Evolutionary conservation across 2,888 invertebrate species (phyloP), one percentile per base, ranked within the genome.

Genomic region (Brachynemurus nebulosus): DNA sequence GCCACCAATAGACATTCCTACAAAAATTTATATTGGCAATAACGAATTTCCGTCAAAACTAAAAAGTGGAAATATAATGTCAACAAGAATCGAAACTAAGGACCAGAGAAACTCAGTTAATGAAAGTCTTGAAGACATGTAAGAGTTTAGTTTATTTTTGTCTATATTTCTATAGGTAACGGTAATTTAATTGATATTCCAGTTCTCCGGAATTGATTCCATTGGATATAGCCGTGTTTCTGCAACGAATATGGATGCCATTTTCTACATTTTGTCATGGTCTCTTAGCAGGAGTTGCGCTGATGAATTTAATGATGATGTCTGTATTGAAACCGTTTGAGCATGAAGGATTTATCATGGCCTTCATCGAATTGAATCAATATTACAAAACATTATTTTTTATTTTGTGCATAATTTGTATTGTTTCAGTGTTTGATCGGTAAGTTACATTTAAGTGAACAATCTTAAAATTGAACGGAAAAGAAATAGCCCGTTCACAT

Each of bases 391-490:
- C 37, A n/a, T 58, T 71, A 0, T 76, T 75, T 53, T 74, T 71
- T 53, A 69, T 74, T 54, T 65, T 76, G 47, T 71, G 72, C 44
- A 68, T 72, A 2, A 59, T 75, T 44, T 75, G 76, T 51, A 50
- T 76, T 39, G 60, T 76, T 2, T 74, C 76, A 0, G 74, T 76
- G 23, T 63, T 74, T 51, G 76, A 76, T 57, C 67, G 74, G 75
- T 76, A 51, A 65, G 64, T 59, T 9, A 8, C 27, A 9, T 9
- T 25, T 25, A 8, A 8, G 8, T 25, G 27, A 11, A 25, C 11
- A 9, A 25, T 25, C 11, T 25, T 9, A 9, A 11, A 25, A 25
- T 25, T 8, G 8, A 25, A 25, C 8, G 11, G 27, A 25, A 25
- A n/a, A n/a, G n/a, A n/a, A n/a, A n/a, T n/a, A n/a, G n/a, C n/a